Evolutionary conservation across 2,888 invertebrate genomes (phyloP).

Genomic region (Pyrrhia umbra): DNA sequence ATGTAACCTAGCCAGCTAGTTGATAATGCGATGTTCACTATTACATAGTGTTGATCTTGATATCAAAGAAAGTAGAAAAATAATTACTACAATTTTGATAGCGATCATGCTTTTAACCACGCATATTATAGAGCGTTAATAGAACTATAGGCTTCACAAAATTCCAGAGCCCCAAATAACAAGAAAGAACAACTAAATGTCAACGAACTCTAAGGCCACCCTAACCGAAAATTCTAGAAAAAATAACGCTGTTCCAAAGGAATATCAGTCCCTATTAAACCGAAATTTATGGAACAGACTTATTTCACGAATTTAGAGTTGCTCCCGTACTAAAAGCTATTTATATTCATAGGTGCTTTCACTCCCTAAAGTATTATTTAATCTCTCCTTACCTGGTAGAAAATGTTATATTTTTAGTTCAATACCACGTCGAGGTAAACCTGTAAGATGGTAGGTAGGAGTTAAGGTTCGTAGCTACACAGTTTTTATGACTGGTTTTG

Average conservation of each 20-base stretch:
- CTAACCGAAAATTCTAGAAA: not conserved
- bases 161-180: too few relatives aligned
- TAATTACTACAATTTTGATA: too few relatives aligned
- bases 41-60: too few relatives aligned
- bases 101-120: too few relatives aligned
- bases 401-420: conserved; percentile 11
- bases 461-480: not conserved
- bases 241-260: not conserved
- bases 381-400: conserved; percentile 17
- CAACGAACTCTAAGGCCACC: not conserved
- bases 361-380: conserved; percentile 36
- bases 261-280: conserved; percentile 17
- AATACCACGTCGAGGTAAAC: not conserved
- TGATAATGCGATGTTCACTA: too few relatives aligned
- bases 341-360: conserved; percentile 46
- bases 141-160: too few relatives aligned
- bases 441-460: too few relatives aligned
- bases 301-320: conserved; percentile 25
- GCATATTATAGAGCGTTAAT: too few relatives aligned
- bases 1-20: too few relatives aligned
- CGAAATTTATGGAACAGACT: conserved; percentile 16
- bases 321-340: conserved; percentile 26
- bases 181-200: not conserved
- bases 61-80: too few relatives aligned
- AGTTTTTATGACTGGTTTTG: not conserved